A percentile compares a stretch with the other conserved stretches of the same genome.
Evolutionary conservation across 2,797 vertebrate species (phyloP).

Genomic region (Hipposideros larvatus): DNA sequence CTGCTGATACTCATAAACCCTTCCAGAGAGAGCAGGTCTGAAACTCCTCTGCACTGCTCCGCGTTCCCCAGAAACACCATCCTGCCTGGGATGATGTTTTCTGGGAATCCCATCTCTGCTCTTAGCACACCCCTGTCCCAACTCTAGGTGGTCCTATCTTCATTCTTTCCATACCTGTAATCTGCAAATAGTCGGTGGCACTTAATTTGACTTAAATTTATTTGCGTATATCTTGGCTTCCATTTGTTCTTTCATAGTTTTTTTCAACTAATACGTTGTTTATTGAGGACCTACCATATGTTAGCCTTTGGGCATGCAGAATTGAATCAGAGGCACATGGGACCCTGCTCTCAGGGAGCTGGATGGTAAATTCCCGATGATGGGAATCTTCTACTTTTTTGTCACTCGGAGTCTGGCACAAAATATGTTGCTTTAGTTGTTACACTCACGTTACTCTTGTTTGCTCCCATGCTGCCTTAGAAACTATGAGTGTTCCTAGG

Average conservation of each 20-base stretch:
- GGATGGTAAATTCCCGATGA: no score
- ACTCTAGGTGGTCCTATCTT: not conserved
- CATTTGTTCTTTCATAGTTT: not conserved
- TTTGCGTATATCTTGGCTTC: not conserved
- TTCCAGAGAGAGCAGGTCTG: not conserved
- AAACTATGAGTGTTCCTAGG: not conserved
- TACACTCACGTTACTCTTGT: not conserved
- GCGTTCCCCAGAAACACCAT: not conserved
- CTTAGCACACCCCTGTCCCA: not conserved
- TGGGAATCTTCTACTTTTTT: not conserved
- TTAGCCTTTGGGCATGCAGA: not conserved
- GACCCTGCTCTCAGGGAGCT: not conserved
- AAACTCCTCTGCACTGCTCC: not conserved
- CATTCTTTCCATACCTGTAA: not conserved
- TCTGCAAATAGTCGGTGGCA: not conserved
- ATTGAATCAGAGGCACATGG: not conserved
- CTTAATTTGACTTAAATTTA: not conserved
- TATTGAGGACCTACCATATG: not conserved
- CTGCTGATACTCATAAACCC: not conserved
- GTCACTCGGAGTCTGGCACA: not conserved
- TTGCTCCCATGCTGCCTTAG: not conserved
- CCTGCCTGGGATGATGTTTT: accelerated
- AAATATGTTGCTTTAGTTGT: not conserved
- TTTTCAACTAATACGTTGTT: not conserved
- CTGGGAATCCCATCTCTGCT: not conserved